These are phyloP conservation scores for Pterocles gutturalis DNA, from an alignment of 2,113 vertebrate genomes.

Conservation along the genomic window DNA sequence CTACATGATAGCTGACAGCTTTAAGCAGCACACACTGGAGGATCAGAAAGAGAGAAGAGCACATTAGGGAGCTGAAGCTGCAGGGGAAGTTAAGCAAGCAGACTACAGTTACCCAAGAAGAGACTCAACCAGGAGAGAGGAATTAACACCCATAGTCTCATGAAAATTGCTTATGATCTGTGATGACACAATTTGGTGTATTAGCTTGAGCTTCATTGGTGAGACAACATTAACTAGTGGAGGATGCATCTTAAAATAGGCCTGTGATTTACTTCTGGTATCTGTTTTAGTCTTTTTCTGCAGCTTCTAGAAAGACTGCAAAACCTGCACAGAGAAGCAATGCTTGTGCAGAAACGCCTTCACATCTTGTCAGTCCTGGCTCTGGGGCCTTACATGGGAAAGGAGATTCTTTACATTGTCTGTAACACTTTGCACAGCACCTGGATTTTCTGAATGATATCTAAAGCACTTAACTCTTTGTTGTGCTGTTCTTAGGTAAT, in stretches of 20 bases:
- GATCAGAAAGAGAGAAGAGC: neutral
- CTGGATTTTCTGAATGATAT: neutral
- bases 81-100: constrained; percentile 20
- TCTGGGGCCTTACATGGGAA: neutral
- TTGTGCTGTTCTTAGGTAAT: neutral
- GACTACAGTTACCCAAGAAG: constrained; percentile 13
- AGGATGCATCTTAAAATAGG: neutral
- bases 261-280: neutral
- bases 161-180: constrained; percentile 58
- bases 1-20: neutral
- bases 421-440: neutral
- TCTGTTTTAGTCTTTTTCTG: neutral
- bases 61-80: constrained; percentile 17
- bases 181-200: neutral
- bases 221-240: neutral
- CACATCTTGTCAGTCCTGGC: neutral
- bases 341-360: neutral
- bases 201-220: neutral
- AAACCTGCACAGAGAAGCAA: accelerated
- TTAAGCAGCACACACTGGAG: neutral
- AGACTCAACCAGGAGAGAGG: constrained; percentile 38
- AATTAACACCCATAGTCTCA: constrained; percentile 43
- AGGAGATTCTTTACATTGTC: neutral
- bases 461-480: neutral
- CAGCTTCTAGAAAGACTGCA: neutral